Conservation (phyloP, 2,113 vertebrate genomes). For the Lontra canadensis region DNA sequence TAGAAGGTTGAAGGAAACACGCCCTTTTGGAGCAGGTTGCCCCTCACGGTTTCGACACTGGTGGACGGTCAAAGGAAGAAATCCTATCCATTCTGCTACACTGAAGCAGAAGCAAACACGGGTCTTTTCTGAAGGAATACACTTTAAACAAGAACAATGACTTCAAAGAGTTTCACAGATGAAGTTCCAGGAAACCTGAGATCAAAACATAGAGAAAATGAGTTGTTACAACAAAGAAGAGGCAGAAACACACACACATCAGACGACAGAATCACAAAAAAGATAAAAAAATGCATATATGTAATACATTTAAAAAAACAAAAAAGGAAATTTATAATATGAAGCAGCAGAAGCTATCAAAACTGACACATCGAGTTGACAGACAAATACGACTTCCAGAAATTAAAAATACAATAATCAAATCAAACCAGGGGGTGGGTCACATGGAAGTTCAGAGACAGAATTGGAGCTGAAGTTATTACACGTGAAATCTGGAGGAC, state of each 20-base stretch:
- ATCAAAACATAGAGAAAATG: background rate
- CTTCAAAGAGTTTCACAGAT: background rate
- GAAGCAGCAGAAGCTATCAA: background rate
- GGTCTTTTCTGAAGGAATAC: background rate
- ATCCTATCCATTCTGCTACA: background rate
- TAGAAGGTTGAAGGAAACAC: background rate
- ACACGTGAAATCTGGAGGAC: background rate
- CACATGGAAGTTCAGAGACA: background rate
- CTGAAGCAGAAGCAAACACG: background rate
- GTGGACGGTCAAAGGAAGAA: no score
- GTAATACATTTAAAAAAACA: background rate
- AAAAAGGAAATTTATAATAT: background rate
- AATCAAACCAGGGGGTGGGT: background rate
- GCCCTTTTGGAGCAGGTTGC: background rate
- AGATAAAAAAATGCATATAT: no score
- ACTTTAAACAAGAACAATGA: background rate
- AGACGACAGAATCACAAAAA: rapidly evolving
- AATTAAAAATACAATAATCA: background rate
- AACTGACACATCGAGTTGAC: background rate
- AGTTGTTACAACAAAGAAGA: background rate
- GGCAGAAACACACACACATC: background rate
- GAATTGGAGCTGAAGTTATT: background rate
- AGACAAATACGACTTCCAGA: background rate
- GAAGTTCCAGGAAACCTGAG: background rate
- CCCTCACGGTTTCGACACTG: background rate